These are phyloP conservation scores for Margarornis squamiger DNA, from an alignment of 2,797 vertebrate genomes.

Conservation along the genomic window DNA sequence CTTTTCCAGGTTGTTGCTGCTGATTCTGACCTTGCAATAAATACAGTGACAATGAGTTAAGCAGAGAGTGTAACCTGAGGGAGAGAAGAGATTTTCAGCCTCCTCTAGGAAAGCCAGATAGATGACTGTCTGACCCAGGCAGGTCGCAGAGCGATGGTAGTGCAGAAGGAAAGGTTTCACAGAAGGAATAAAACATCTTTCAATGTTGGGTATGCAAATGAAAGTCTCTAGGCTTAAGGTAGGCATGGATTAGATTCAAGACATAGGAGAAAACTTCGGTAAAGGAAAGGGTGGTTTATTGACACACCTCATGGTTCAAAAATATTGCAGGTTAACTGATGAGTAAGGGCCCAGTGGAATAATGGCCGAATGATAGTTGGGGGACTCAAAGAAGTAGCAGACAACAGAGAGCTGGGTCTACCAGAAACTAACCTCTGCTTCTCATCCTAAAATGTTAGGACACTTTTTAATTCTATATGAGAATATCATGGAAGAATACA, in stretches of 20 bases:
- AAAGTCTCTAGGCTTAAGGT: not conserved
- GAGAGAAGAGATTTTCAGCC: slow-evolving; percentile 12
- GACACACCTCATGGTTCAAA: not conserved
- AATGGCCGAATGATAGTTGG: not conserved
- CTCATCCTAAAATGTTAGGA: not conserved
- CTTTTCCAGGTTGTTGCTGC: slow-evolving; percentile 3
- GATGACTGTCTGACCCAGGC: not conserved
- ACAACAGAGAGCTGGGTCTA: not conserved
- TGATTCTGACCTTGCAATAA: slow-evolving; percentile 36
- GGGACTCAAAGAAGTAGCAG: not conserved
- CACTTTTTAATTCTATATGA: not conserved
- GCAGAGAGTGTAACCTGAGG: not conserved
- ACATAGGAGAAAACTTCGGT: not conserved
- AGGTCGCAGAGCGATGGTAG: not conserved
- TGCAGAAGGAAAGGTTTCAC: not conserved
- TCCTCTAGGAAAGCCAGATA: not conserved
- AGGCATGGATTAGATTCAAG: not conserved
- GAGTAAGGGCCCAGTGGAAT: not conserved
- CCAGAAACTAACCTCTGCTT: not conserved
- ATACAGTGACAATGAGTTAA: not conserved
- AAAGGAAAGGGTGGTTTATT: not conserved
- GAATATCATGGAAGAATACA: not conserved
- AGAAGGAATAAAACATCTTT: not conserved
- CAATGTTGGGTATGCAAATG: not conserved
- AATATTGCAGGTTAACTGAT: not conserved